A percentile compares a stretch with the other conserved stretches of the same genome.
phyloP scores from a whole-genome alignment of 1,140 invertebrate species.

The Eriosoma lanigerum region DNA sequence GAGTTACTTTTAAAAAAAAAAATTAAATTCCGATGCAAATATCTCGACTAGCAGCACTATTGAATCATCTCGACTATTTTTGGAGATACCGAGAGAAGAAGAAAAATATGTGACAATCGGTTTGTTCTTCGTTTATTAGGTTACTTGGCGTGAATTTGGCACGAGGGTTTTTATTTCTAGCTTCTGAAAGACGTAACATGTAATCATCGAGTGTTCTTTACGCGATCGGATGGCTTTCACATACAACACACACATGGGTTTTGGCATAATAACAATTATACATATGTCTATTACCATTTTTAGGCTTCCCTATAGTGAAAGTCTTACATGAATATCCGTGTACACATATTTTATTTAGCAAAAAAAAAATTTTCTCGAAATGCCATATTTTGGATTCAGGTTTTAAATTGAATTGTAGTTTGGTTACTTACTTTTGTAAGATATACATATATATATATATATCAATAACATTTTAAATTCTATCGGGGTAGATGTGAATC shows the following conservation, averaged over 20 bases:
- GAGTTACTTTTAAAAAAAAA: not conserved
- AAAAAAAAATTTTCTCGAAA: not conserved
- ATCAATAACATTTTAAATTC: no score
- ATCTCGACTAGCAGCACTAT: not conserved
- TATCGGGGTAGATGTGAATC: no score
- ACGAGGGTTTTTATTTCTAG: slow-evolving; percentile 42
- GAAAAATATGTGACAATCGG: slow-evolving; percentile 44
- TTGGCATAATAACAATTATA: slow-evolving; percentile 47
- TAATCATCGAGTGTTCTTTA: slow-evolving; percentile 42
- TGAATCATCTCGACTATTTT: slow-evolving; percentile 47
- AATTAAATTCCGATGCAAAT: slow-evolving; percentile 35
- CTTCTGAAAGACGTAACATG: slow-evolving; percentile 36
- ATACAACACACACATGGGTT: slow-evolving; percentile 25
- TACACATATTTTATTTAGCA: not conserved
- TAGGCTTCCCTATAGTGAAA: slow-evolving; percentile 36
- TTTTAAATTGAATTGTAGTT: not conserved
- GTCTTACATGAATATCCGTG: slow-evolving; percentile 12
- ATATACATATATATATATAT: no score
- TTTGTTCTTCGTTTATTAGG: slow-evolving; percentile 45
- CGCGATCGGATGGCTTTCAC: slow-evolving; percentile 45
- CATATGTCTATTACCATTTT: slow-evolving; percentile 45
- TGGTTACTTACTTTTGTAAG: no score
- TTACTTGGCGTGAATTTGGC: slow-evolving; percentile 47
- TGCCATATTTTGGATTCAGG: not conserved
- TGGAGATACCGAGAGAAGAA: slow-evolving; percentile 27